A percentile compares a stretch with the other conserved stretches of the same genome.
Evolutionary conservation across 2,113 vertebrate genomes (phyloP).

Genomic region (Bombycilla garrulus): DNA sequence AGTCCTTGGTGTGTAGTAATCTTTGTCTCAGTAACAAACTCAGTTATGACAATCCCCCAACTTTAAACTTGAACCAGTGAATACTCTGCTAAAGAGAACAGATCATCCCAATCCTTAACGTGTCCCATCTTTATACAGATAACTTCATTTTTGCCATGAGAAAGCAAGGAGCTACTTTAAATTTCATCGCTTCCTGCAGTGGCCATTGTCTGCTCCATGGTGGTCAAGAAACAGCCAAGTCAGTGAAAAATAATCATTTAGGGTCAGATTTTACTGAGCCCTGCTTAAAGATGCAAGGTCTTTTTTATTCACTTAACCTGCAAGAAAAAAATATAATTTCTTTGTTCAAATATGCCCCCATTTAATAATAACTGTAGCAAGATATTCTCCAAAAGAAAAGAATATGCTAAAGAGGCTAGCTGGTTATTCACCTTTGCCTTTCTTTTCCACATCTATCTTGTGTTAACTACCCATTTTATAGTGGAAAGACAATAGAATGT

Average conservation of each 20-base stretch:
- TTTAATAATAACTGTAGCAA: background rate
- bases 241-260: background rate
- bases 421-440: background rate
- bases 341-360: background rate
- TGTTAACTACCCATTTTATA: background rate
- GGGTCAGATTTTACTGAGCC: background rate
- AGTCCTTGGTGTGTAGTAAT: background rate
- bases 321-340: background rate
- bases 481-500: background rate
- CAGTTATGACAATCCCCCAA: background rate
- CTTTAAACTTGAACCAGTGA: background rate
- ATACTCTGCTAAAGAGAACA: background rate
- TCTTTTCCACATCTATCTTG: background rate
- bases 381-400: background rate
- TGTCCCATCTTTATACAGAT: background rate
- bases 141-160: fast-evolving
- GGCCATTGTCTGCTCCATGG: background rate
- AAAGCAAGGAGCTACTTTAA: background rate
- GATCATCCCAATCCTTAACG: background rate
- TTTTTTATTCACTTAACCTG: background rate
- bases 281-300: background rate
- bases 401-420: background rate
- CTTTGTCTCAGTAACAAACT: background rate
- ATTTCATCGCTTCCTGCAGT: background rate
- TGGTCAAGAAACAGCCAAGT: background rate